Conservation (phyloP, 2,888 invertebrate species). For the Stenurella melanura region DNA sequence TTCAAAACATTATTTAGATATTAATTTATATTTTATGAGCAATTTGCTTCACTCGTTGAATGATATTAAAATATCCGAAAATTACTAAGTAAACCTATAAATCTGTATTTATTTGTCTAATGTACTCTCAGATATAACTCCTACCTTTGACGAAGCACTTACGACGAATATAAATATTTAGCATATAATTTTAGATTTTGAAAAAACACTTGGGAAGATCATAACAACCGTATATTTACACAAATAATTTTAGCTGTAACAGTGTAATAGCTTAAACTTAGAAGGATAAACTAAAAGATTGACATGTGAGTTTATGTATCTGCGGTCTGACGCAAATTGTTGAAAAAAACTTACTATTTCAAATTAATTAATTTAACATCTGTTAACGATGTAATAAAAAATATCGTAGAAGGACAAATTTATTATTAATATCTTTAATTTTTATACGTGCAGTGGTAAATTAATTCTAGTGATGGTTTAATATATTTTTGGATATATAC, state of each 20-base stretch:
- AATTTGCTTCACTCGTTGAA: background rate
- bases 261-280: constrained; percentile 3
- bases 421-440: constrained; percentile 24
- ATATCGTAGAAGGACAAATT: constrained; percentile 34
- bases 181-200: constrained; percentile 3
- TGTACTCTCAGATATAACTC: background rate
- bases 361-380: constrained; percentile 45
- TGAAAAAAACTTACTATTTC: constrained; percentile 44
- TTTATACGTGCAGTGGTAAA: constrained; percentile 4
- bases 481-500: background rate
- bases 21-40: background rate
- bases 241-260: background rate
- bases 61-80: constrained; percentile 27
- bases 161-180: constrained; percentile 16
- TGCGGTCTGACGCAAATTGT: constrained; percentile 50
- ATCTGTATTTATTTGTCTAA: constrained; percentile 18
- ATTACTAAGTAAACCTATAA: constrained; percentile 14
- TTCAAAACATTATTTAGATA: too few relatives aligned
- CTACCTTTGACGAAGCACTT: constrained; percentile 30
- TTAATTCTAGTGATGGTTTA: background rate
- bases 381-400: constrained; percentile 40
- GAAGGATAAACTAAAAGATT: constrained; percentile 40
- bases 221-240: constrained; percentile 9
- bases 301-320: constrained; percentile 46
- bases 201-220: constrained; percentile 17